These are phyloP conservation scores for Ptilodon capucinus DNA, from an alignment of 2,888 invertebrate genomes.

Conservation along the genomic window DNA sequence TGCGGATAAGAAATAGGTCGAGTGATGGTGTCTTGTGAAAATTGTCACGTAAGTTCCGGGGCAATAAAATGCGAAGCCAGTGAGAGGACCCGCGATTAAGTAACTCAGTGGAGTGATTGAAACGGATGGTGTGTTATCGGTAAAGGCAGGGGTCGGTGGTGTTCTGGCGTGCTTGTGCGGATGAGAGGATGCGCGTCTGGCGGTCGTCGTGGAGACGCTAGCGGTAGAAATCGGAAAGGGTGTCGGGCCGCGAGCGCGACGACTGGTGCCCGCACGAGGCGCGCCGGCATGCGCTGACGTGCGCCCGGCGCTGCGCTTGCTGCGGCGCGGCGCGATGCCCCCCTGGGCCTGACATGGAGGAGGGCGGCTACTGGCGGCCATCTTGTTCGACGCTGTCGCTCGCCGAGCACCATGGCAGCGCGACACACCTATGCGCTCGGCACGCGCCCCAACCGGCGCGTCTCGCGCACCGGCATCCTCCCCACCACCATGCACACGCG, in stretches of 20 bases:
- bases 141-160: constrained; percentile 29
- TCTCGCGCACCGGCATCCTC: constrained; percentile 65
- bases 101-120: constrained; percentile 25
- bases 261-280: constrained; percentile 81
- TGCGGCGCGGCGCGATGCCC: constrained; percentile 81
- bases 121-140: constrained; percentile 25
- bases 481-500: constrained; percentile 63
- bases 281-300: constrained; percentile 80
- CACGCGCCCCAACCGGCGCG: constrained; percentile 71
- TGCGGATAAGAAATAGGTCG: constrained; percentile 17
- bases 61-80: constrained; percentile 28
- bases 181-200: constrained; percentile 73
- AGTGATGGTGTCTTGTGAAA: constrained; percentile 62
- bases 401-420: constrained; percentile 76
- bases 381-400: constrained; percentile 79
- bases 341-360: constrained; percentile 76
- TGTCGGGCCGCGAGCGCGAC: constrained; percentile 81
- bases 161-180: constrained; percentile 45
- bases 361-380: constrained; percentile 78
- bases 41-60: constrained; percentile 25
- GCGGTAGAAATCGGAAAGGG: constrained; percentile 69
- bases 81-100: constrained; percentile 38
- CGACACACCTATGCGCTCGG: constrained; percentile 72
- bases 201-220: constrained; percentile 68
- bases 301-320: constrained; percentile 79